Percentiles rank a stretch among this genome's conserved stretches.
Conservation (phyloP, 2,113 vertebrate genomes). For the Brienomyrus brachyistius region DNA sequence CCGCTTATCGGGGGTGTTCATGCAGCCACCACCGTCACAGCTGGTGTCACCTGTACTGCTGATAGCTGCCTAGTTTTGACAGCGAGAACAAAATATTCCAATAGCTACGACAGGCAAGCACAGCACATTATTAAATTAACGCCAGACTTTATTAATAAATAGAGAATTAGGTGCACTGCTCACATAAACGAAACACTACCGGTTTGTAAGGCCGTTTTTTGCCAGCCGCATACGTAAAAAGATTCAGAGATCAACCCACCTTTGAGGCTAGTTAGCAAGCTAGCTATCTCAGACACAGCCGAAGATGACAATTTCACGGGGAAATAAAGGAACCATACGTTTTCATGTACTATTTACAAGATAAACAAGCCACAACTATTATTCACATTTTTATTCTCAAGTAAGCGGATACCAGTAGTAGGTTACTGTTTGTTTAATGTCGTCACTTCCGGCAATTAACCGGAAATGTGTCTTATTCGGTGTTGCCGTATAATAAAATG, state of each 20-base stretch:
- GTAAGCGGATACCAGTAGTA: not conserved
- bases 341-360: not conserved
- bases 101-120: not conserved
- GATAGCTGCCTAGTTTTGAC: not conserved
- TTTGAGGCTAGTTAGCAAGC: not conserved
- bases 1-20: not conserved
- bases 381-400: not conserved
- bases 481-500: not conserved
- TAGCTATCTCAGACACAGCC: not conserved
- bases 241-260: not conserved
- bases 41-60: not conserved
- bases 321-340: not conserved
- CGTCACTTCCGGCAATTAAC: not conserved
- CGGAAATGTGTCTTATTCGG: not conserved
- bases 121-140: not conserved
- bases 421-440: conserved; percentile 3
- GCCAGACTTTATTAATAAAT: not conserved
- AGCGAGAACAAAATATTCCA: not conserved
- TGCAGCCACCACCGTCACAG: not conserved
- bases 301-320: not conserved
- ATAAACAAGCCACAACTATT: not conserved
- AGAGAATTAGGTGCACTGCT: not conserved
- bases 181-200: not conserved
- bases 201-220: not conserved
- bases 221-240: not conserved